Percentiles rank a stretch among this genome's conserved stretches.
phyloP scores from a whole-genome alignment of 2,797 vertebrate species.

The Holocentrus rufus region DNA sequence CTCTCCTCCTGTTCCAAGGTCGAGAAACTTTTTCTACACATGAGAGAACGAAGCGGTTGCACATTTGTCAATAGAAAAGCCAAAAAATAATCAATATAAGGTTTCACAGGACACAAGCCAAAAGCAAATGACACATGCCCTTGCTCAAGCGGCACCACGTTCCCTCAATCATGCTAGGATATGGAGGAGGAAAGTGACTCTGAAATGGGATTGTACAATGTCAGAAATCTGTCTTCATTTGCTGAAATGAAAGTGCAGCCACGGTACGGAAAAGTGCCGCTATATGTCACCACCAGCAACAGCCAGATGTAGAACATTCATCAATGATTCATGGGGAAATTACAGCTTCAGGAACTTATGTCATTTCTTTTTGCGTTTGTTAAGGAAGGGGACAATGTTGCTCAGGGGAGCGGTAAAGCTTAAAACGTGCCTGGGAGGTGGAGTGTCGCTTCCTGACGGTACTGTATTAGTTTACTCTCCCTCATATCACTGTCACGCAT shows the following conservation, averaged over 20 bases:
- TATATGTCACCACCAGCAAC: constrained; percentile 54
- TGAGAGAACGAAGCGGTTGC: not conserved
- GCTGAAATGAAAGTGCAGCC: constrained; percentile 60
- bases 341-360: constrained; percentile 58
- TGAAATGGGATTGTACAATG: constrained; percentile 44
- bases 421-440: constrained; percentile 55
- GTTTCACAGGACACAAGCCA: constrained; percentile 15
- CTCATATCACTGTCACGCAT: constrained; percentile 22
- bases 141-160: constrained; percentile 19
- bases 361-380: constrained; percentile 47
- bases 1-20: not conserved
- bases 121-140: constrained; percentile 20
- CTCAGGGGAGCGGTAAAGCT: constrained; percentile 50
- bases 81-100: constrained; percentile 8
- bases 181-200: constrained; percentile 44
- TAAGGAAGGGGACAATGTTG: constrained; percentile 17
- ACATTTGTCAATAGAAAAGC: constrained; percentile 12
- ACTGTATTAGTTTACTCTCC: constrained; percentile 20
- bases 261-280: constrained; percentile 34
- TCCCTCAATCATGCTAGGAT: constrained; percentile 34
- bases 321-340: constrained; percentile 72
- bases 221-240: constrained; percentile 70
- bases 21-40: not conserved
- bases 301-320: constrained; percentile 53
- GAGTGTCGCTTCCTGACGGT: constrained; percentile 32